A percentile compares a stretch with the other conserved stretches of the same genome.
Evolutionary conservation across 2,113 vertebrate genomes (phyloP).

Genomic region (Crotalus viridis): DNA sequence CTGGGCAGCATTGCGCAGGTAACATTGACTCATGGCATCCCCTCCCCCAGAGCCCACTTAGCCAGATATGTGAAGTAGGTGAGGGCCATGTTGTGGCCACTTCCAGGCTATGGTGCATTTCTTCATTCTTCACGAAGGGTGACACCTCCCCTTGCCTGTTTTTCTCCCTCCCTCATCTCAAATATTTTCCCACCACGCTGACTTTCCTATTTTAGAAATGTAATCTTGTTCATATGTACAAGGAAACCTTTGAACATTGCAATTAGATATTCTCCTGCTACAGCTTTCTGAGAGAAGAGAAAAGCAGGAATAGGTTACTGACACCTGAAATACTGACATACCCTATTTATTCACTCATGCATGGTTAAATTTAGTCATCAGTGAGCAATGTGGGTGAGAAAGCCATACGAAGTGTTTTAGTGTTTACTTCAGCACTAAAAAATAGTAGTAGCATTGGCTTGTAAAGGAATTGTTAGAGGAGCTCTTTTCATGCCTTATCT

Average conservation of each 20-base stretch:
- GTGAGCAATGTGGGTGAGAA: not conserved
- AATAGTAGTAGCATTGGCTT: not conserved
- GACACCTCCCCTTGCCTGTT: too few relatives aligned
- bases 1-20: too few relatives aligned
- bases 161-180: too few relatives aligned
- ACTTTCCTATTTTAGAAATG: not conserved
- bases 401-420: not conserved
- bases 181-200: too few relatives aligned
- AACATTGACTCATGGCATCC: too few relatives aligned
- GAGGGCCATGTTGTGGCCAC: too few relatives aligned
- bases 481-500: not conserved
- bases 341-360: not conserved
- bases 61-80: too few relatives aligned
- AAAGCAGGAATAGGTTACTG: not conserved
- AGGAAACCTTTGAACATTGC: not conserved
- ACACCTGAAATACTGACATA: not conserved
- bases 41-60: too few relatives aligned
- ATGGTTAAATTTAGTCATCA: not conserved
- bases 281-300: not conserved
- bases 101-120: too few relatives aligned
- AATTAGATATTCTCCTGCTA: not conserved
- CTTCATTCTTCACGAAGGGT: too few relatives aligned
- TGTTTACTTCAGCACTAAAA: not conserved
- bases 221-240: not conserved
- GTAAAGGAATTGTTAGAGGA: too few relatives aligned